Evolutionary conservation across 2,797 vertebrate species (phyloP).

Genomic region (Rhabdophis nuchalis): DNA sequence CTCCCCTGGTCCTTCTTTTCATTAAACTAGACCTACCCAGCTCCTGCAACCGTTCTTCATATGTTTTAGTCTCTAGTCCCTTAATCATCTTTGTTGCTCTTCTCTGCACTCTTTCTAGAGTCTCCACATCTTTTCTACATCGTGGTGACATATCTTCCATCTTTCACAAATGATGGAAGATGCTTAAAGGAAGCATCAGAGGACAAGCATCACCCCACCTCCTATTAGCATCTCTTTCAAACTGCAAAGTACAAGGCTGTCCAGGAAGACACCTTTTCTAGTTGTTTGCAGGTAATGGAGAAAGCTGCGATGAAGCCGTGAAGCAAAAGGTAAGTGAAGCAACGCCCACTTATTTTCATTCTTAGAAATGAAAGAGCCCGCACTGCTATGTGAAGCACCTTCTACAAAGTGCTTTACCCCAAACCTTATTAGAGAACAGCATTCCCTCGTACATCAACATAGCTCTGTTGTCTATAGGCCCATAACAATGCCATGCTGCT

Average conservation of each 20-base stretch:
- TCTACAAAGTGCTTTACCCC: neutral
- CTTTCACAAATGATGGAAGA: neutral
- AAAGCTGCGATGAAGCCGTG: neutral
- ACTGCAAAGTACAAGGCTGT: neutral
- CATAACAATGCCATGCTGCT: neutral
- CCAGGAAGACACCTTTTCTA: neutral
- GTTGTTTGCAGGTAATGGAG: neutral
- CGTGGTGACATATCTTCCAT: neutral
- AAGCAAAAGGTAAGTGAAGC: neutral
- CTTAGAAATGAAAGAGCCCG: neutral
- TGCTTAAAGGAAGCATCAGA: neutral
- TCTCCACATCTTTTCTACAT: too few relatives aligned
- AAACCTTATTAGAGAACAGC: neutral
- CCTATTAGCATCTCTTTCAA: neutral
- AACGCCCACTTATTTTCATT: neutral
- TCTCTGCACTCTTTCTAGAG: too few relatives aligned
- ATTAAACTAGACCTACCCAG: too few relatives aligned
- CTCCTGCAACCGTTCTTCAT: too few relatives aligned
- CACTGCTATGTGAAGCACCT: neutral
- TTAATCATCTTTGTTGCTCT: too few relatives aligned
- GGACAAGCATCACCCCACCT: neutral
- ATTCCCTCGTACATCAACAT: neutral
- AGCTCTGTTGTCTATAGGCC: neutral
- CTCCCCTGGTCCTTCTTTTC: too few relatives aligned
- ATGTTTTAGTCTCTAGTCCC: too few relatives aligned